phyloP scores from a whole-genome alignment of 2,113 vertebrate genomes.

The Nerophis lumbriciformis region DNA sequence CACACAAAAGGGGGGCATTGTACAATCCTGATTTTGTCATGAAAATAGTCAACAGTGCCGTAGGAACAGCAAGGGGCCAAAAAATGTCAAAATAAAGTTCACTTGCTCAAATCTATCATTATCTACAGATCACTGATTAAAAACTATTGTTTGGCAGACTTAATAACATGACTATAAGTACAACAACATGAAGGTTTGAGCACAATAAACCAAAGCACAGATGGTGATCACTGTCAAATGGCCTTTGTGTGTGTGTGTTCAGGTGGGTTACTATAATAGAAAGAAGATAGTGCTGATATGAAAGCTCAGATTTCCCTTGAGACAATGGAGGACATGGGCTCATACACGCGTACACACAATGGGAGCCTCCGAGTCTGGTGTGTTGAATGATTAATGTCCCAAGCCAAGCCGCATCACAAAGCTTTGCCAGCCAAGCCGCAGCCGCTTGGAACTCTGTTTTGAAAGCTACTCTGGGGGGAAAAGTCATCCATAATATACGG shows the following conservation, averaged over 20 bases:
- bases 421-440: slow-evolving; percentile 44
- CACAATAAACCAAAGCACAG: slow-evolving; percentile 27
- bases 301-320: slow-evolving; percentile 48
- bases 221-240: slow-evolving; percentile 30
- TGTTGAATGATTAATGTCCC: slow-evolving; percentile 70
- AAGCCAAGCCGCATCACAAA: slow-evolving; percentile 64
- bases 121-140: too few relatives aligned
- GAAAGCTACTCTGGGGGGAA: slow-evolving; percentile 1
- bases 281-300: slow-evolving; percentile 26
- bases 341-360: slow-evolving; percentile 36
- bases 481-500: slow-evolving; percentile 17
- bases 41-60: too few relatives aligned
- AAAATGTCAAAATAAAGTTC: too few relatives aligned
- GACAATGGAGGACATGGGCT: slow-evolving; percentile 28
- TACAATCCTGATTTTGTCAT: too few relatives aligned
- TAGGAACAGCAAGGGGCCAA: too few relatives aligned
- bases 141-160: background rate
- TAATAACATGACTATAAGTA: slow-evolving; percentile 4
- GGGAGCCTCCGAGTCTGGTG: slow-evolving; percentile 41
- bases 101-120: too few relatives aligned
- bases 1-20: too few relatives aligned
- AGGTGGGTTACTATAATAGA: slow-evolving; percentile 12
- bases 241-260: slow-evolving; percentile 4
- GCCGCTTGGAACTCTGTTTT: slow-evolving; percentile 30
- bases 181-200: slow-evolving; percentile 18